These are phyloP conservation scores for Empidonax alnorum DNA, from an alignment of 2,113 vertebrate genomes.

Conservation along the genomic window DNA sequence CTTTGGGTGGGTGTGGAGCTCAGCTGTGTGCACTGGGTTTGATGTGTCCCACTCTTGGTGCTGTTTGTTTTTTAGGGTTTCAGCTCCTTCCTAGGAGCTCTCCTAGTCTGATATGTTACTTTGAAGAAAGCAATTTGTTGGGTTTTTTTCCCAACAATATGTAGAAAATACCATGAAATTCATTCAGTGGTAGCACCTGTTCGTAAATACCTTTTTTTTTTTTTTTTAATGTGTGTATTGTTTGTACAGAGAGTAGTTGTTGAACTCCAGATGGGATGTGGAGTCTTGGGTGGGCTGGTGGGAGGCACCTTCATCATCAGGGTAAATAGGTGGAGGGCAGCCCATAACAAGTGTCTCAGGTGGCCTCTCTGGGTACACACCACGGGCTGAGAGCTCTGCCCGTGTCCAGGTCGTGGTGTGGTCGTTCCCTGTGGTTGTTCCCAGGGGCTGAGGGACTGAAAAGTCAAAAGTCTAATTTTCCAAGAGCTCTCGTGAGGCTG, in stretches of 20 bases:
- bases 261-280: too few relatives aligned
- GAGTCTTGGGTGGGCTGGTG: background rate
- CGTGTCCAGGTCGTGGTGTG: too few relatives aligned
- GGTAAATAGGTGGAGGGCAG: background rate
- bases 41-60: fast-evolving
- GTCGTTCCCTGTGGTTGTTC: background rate
- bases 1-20: background rate
- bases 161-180: background rate
- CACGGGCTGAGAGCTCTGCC: too few relatives aligned
- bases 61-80: background rate
- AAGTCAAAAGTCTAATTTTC: background rate
- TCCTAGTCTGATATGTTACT: background rate
- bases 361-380: background rate
- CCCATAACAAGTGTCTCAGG: background rate
- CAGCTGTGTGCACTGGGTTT: background rate
- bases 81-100: background rate
- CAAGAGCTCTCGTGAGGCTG: background rate
- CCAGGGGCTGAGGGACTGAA: background rate
- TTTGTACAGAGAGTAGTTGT: background rate
- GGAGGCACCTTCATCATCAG: fast-evolving
- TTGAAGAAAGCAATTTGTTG: background rate
- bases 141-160: background rate
- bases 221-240: too few relatives aligned
- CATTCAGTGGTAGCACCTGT: background rate
- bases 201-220: background rate